phyloP scores from a whole-genome alignment of 2,888 invertebrate genomes.

The Caenorhabditis sp. region DNA sequence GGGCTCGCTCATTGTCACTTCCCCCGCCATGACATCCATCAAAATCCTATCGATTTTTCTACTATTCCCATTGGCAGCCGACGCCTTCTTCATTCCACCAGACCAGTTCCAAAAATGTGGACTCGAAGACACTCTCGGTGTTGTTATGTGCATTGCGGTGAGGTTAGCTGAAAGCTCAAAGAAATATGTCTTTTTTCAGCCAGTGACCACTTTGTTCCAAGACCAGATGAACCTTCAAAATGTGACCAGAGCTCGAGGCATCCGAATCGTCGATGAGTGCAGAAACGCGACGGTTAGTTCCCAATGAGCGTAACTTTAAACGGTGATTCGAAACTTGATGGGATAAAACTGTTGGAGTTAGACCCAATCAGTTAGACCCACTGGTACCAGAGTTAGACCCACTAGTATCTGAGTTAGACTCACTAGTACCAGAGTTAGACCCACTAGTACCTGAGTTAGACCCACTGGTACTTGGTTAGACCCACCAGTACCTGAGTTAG shows the following conservation, averaged over 20 bases:
- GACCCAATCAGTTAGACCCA: too few species aligned
- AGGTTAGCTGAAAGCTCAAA: background rate
- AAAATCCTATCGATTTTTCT: conserved; percentile 28
- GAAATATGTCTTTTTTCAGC: too few species aligned
- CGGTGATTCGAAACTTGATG: too few species aligned
- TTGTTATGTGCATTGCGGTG: conserved; percentile 42
- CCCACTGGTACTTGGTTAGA: too few species aligned
- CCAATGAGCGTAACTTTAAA: background rate
- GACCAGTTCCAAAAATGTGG: conserved; percentile 32
- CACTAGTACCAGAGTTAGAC: too few species aligned
- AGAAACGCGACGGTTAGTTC: conserved; percentile 42
- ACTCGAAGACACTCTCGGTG: conserved; percentile 33
- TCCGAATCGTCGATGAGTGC: conserved; percentile 46
- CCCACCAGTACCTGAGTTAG: too few species aligned
- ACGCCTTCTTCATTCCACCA: conserved; percentile 19
- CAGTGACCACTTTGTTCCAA: conserved; percentile 25
- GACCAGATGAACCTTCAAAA: conserved; percentile 33
- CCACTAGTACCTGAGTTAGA: too few species aligned
- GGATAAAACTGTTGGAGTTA: too few species aligned
- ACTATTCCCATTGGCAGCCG: background rate
- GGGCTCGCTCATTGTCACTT: background rate
- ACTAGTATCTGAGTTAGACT: too few species aligned
- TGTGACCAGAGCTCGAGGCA: conserved; percentile 47
- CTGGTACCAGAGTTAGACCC: too few species aligned
- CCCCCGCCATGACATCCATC: background rate